Conservation (phyloP, 2,113 vertebrate genomes). For the Leucosticte australis region DNA sequence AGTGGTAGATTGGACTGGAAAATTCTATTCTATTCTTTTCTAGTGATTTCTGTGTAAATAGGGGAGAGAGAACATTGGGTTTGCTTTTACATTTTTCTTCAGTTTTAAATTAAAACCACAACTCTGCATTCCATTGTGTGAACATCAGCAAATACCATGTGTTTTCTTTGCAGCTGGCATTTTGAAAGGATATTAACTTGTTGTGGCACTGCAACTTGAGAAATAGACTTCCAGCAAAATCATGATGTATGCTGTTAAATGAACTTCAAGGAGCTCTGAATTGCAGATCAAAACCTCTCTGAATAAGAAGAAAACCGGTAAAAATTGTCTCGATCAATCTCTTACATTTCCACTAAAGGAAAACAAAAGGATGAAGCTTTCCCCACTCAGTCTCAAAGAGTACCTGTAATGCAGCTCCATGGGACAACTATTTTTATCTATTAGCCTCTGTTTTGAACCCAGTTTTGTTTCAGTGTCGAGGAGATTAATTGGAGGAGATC, state of each 20-base stretch:
- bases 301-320: background rate
- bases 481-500: background rate
- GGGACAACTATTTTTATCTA: background rate
- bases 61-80: background rate
- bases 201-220: background rate
- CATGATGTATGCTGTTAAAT: conserved; percentile 25
- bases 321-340: background rate
- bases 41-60: background rate
- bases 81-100: background rate
- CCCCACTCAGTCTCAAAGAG: background rate
- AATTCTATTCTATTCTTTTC: background rate
- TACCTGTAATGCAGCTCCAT: background rate
- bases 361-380: background rate
- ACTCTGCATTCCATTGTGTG: background rate
- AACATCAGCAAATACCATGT: background rate
- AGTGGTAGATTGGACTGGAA: background rate
- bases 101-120: conserved; percentile 5
- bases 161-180: background rate
- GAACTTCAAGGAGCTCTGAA: background rate
- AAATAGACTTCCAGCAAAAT: conserved; percentile 21
- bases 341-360: background rate
- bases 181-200: conserved; percentile 17
- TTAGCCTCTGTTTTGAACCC: background rate
- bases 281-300: background rate
- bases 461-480: background rate